Conservation (phyloP, 2,888 invertebrate genomes). For the Drosophila lacicola region DNA sequence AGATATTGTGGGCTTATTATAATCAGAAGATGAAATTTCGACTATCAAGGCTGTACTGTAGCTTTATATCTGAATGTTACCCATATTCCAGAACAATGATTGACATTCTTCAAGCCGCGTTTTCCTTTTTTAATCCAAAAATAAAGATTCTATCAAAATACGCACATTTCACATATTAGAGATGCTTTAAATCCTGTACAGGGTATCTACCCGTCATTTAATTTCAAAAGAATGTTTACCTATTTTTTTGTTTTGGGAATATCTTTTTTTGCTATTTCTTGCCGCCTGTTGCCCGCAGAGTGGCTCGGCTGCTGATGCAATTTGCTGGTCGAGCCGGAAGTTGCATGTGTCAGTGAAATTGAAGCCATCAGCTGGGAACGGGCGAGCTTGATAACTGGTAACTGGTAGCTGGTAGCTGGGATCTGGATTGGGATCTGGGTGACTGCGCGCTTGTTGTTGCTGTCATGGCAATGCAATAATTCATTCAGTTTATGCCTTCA, state of each 20-base stretch:
- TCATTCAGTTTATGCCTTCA: slow-evolving; percentile 45
- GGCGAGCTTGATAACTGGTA: slow-evolving; percentile 4
- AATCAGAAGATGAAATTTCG: no score
- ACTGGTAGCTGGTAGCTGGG: slow-evolving; percentile 1
- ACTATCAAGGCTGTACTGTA: no score
- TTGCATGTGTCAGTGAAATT: slow-evolving; percentile 73
- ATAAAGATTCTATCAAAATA: no score
- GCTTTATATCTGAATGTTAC: no score
- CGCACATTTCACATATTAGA: no score
- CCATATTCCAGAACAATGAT: no score
- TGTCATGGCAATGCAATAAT: slow-evolving; percentile 49
- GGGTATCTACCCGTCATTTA: slow-evolving; percentile 2
- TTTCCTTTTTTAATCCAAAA: no score
- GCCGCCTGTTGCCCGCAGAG: slow-evolving; percentile 56
- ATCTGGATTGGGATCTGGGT: neutral
- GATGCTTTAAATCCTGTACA: neutral
- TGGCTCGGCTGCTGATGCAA: slow-evolving; percentile 65
- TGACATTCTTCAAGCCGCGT: no score
- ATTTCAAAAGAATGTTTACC: neutral
- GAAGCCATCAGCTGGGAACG: slow-evolving; percentile 40
- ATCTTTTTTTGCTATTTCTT: slow-evolving; percentile 20
- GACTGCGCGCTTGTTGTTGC: slow-evolving; percentile 8
- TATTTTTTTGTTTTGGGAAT: slow-evolving; percentile 10
- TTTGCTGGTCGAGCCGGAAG: slow-evolving; percentile 74
- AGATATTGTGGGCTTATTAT: no score